A percentile compares a stretch with the other conserved stretches of the same genome.
These are phyloP conservation scores for Ellobius talpinus DNA, from an alignment of 2,113 vertebrate species.

Conservation along the genomic window DNA sequence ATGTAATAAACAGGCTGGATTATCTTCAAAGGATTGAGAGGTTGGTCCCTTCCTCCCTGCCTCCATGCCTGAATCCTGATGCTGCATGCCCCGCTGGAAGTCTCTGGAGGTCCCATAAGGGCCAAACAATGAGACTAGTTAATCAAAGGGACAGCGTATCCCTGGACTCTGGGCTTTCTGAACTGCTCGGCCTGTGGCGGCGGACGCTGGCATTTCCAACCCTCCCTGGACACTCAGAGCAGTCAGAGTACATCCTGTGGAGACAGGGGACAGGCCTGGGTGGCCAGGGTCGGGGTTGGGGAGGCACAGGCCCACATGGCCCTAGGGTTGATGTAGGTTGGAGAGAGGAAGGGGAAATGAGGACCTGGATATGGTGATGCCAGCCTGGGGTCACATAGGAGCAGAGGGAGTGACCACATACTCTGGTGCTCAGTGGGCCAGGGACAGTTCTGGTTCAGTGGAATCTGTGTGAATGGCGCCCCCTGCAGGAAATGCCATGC, in stretches of 20 bases:
- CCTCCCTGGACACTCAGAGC: not conserved
- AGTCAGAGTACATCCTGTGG: not conserved
- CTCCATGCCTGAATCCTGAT: not conserved
- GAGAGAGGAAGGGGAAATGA: not conserved
- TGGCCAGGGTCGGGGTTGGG: too few species aligned
- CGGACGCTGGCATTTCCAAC: not conserved
- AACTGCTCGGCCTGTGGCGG: not conserved
- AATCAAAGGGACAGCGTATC: conserved; percentile 72
- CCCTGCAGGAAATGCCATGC: conserved; percentile 65
- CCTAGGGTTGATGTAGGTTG: too few species aligned
- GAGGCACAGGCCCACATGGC: too few species aligned
- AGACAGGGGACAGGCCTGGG: not conserved
- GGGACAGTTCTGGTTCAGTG: not conserved
- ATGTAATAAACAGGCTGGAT: not conserved
- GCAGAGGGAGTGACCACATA: not conserved
- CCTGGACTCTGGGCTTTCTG: conserved; percentile 8
- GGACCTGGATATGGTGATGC: not conserved
- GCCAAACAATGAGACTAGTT: conserved; percentile 60
- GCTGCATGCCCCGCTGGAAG: not conserved
- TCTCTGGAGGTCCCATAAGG: not conserved
- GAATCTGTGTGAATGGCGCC: conserved; percentile 66
- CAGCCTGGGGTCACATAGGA: not conserved
- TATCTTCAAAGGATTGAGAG: not conserved
- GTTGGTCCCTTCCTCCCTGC: not conserved
- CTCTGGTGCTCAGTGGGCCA: not conserved